Percentiles rank a stretch among this genome's conserved stretches.
These are phyloP conservation scores for Augiades crinisus DNA, from an alignment of 2,888 invertebrate species.

Conservation along the genomic window DNA sequence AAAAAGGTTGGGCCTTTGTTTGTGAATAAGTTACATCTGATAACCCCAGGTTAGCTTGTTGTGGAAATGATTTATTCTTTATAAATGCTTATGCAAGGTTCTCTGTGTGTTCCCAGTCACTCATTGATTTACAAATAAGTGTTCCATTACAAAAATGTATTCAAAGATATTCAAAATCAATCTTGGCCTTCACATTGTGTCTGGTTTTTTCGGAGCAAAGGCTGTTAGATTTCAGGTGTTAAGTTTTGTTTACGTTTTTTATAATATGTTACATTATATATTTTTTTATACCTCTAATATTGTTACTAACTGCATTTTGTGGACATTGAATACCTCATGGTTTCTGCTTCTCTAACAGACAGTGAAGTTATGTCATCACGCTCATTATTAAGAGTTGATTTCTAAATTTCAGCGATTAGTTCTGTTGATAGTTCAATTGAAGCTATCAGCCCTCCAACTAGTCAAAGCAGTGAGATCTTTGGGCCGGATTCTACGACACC, in stretches of 20 bases:
- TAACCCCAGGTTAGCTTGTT: constrained; percentile 10
- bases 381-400: constrained; percentile 10
- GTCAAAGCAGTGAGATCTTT: constrained; percentile 57
- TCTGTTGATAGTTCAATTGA: constrained; percentile 66
- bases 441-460: constrained; percentile 66
- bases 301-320: not conserved
- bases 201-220: not conserved
- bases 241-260: not conserved
- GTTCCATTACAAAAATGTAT: constrained; percentile 7
- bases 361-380: not conserved
- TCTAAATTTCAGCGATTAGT: constrained; percentile 62
- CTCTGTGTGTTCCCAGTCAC: constrained; percentile 2
- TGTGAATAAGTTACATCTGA: not conserved
- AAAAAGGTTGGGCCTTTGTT: not conserved
- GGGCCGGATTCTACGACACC: constrained; percentile 46
- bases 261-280: not conserved
- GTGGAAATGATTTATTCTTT: not conserved
- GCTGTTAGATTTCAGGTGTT: not conserved
- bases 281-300: too few species aligned
- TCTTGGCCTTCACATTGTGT: constrained; percentile 1
- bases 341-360: not conserved
- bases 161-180: constrained; percentile 18
- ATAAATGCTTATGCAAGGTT: not conserved
- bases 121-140: constrained; percentile 18
- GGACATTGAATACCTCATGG: not conserved